These are phyloP conservation scores for Julus scandinavius DNA, from an alignment of 2,888 invertebrate species.

Conservation along the genomic window DNA sequence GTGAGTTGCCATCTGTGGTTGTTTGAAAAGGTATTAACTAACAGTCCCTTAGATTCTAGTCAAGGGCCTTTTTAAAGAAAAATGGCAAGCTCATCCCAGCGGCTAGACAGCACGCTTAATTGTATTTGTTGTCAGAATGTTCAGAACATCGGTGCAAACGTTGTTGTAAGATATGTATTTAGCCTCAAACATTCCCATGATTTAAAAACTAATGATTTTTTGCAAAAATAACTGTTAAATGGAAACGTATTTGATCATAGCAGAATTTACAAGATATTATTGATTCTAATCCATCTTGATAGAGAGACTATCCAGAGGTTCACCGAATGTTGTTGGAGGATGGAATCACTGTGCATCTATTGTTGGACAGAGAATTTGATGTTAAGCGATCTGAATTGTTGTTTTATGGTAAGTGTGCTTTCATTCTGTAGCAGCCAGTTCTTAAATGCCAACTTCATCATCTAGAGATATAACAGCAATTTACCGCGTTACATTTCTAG, in stretches of 20 bases:
- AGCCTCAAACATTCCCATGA: no score
- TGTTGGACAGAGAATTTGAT: constrained; percentile 84
- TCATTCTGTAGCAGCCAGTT: background rate
- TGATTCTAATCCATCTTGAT: constrained; percentile 49
- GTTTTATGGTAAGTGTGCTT: constrained; percentile 74
- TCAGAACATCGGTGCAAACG: no score
- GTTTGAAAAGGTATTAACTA: no score
- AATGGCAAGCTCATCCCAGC: no score
- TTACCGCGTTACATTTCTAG: constrained; percentile 66
- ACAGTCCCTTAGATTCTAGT: no score
- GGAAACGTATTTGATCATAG: background rate
- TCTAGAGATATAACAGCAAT: background rate
- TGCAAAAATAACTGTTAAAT: background rate
- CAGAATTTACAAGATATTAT: background rate
- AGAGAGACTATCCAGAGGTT: constrained; percentile 79
- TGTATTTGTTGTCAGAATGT: no score
- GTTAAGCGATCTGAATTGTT: constrained; percentile 70
- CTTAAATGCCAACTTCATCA: background rate
- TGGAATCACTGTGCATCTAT: constrained; percentile 81
- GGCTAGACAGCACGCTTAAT: no score
- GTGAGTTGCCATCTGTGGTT: no score
- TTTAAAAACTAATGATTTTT: no score
- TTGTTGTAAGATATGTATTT: no score
- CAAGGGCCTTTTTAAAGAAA: no score
- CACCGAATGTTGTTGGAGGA: constrained; percentile 84